Percentiles rank a stretch among this genome's conserved stretches.
These are phyloP conservation scores for Conus canariensis DNA, from an alignment of 2,888 invertebrate genomes.

Conservation along the genomic window DNA sequence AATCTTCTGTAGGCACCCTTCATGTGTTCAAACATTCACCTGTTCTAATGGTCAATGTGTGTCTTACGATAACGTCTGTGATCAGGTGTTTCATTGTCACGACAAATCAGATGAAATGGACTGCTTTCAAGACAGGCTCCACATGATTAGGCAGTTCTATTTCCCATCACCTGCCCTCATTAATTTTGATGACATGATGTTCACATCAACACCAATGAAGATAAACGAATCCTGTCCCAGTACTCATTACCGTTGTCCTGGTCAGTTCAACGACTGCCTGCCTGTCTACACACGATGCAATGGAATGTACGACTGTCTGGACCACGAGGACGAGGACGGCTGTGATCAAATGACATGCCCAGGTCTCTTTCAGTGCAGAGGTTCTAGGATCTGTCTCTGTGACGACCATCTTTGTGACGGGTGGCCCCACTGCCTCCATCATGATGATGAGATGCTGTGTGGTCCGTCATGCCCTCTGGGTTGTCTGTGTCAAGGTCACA, in stretches of 20 bases:
- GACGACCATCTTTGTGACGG: background rate
- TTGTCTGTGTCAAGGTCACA: slow-evolving; percentile 9
- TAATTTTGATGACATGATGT: background rate
- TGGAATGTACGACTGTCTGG: background rate
- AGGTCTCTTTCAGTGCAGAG: background rate
- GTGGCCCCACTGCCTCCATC: background rate
- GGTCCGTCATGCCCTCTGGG: background rate
- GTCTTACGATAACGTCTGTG: too few relatives aligned
- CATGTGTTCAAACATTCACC: too few relatives aligned
- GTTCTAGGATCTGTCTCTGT: background rate
- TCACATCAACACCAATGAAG: background rate
- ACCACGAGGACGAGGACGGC: background rate
- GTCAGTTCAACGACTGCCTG: background rate
- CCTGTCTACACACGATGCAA: slow-evolving; percentile 13
- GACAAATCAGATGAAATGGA: too few relatives aligned
- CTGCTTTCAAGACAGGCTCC: too few relatives aligned
- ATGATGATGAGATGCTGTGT: background rate
- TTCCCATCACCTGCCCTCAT: background rate
- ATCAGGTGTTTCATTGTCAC: too few relatives aligned
- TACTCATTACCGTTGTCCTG: background rate
- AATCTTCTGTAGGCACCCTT: too few relatives aligned
- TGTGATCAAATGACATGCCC: background rate
- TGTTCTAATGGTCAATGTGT: too few relatives aligned
- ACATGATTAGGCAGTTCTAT: too few relatives aligned
- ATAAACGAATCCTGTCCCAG: background rate